Evolutionary conservation across 2,797 vertebrate genomes (phyloP).

Genomic region (Poeciliopsis turneri): DNA sequence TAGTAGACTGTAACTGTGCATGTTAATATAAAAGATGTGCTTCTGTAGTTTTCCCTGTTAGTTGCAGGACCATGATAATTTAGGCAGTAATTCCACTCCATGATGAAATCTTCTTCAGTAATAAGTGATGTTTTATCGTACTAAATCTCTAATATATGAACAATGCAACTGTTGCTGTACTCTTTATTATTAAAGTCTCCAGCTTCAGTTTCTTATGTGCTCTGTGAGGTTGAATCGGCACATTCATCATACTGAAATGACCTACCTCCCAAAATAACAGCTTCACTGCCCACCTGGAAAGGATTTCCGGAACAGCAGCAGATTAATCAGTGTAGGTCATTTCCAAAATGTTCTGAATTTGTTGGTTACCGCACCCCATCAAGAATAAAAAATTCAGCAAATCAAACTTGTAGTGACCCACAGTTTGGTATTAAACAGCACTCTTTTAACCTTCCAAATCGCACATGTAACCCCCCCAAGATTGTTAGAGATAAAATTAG

Average conservation of each 20-base stretch:
- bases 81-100: background rate
- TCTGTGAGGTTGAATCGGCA: background rate
- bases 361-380: background rate
- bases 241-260: background rate
- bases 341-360: background rate
- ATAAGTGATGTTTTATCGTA: background rate
- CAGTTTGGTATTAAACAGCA: background rate
- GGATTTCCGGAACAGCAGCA: background rate
- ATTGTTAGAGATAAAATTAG: background rate
- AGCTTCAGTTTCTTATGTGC: background rate
- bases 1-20: background rate
- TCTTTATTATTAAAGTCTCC: background rate
- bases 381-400: background rate
- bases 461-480: background rate
- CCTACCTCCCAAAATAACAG: background rate
- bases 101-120: background rate
- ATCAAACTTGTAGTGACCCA: background rate
- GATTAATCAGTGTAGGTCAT: background rate
- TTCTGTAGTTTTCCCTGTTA: background rate
- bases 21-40: background rate
- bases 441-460: background rate
- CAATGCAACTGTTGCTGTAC: background rate
- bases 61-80: background rate
- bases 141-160: background rate
- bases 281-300: background rate